phyloP scores from a whole-genome alignment of 2,888 invertebrate genomes.

The Sphinx pinastri region DNA sequence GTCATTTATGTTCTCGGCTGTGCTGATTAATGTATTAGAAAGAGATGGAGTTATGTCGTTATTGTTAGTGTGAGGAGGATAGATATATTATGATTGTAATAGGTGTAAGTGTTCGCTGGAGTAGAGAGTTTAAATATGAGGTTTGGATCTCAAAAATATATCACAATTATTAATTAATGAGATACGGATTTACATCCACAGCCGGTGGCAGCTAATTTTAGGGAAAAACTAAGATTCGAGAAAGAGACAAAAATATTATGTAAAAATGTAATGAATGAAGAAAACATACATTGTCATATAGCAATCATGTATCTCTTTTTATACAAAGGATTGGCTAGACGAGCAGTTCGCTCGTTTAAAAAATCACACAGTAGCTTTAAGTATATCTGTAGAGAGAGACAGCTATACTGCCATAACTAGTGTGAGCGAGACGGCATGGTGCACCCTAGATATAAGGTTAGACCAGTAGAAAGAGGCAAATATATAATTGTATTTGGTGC shows the following conservation, averaged over 20 bases:
- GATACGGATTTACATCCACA: background rate
- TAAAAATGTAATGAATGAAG: background rate
- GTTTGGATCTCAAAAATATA: conserved; percentile 2
- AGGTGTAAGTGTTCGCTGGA: background rate
- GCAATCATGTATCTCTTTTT: no score
- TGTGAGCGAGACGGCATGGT: background rate
- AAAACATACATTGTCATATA: background rate
- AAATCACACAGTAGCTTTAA: background rate
- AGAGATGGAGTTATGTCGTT: background rate
- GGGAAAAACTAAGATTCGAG: background rate
- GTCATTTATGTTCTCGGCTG: background rate
- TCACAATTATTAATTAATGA: background rate
- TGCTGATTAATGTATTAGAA: background rate
- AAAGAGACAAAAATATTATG: background rate
- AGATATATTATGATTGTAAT: background rate
- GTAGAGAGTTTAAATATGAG: background rate
- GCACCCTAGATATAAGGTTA: background rate
- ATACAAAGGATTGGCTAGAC: no score
- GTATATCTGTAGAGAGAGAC: conserved; percentile 5
- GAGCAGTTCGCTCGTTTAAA: background rate
- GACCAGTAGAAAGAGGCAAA: background rate
- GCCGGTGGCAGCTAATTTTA: background rate
- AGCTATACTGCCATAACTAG: background rate
- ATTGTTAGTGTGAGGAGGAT: background rate
- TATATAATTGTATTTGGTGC: background rate